phyloP scores from a whole-genome alignment of 2,113 vertebrate genomes.

The Paradoxurus hermaphroditus region DNA sequence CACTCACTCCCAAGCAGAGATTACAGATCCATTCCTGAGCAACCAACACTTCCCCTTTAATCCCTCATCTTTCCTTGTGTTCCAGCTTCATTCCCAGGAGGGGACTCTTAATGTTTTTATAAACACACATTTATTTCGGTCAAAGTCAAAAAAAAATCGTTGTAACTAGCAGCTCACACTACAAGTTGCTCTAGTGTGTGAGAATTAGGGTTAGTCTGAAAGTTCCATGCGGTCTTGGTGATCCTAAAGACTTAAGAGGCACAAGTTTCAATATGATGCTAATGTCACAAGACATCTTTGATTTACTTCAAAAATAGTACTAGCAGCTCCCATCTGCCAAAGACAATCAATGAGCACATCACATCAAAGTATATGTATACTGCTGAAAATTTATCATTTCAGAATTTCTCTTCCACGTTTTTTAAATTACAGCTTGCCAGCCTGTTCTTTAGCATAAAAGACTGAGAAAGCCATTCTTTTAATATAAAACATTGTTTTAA shows the following conservation, averaged over 20 bases:
- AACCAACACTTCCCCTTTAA: background rate
- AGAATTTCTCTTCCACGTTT: background rate
- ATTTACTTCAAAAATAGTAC: background rate
- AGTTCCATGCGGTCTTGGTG: background rate
- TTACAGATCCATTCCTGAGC: background rate
- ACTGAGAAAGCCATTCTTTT: background rate
- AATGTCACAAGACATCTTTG: background rate
- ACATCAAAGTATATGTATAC: background rate
- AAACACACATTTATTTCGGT: slow-evolving; percentile 22
- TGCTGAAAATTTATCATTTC: background rate
- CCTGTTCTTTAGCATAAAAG: background rate
- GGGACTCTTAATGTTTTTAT: background rate
- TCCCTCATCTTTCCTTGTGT: background rate
- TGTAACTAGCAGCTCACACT: background rate
- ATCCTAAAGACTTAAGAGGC: background rate
- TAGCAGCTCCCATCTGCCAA: background rate
- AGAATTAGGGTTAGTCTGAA: background rate
- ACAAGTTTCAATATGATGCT: background rate
- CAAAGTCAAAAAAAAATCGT: background rate
- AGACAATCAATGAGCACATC: background rate
- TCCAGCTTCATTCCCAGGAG: background rate
- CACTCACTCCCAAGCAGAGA: background rate
- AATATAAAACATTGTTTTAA: background rate
- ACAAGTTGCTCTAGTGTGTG: background rate
- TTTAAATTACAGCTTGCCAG: background rate